Conservation (phyloP, 2,797 vertebrate genomes). For the Strix occidentalis region DNA sequence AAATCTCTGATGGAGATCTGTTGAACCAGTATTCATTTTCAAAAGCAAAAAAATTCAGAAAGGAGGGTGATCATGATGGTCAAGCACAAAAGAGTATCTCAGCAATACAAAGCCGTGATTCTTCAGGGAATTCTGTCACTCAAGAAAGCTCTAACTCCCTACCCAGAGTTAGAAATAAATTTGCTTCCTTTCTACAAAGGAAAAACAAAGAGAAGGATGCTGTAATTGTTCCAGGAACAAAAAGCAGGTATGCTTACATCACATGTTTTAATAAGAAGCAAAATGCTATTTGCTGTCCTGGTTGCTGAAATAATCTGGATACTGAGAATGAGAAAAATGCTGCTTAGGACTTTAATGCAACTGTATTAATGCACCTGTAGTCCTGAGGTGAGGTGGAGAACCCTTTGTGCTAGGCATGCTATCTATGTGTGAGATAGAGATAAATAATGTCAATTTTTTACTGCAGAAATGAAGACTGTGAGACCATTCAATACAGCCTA, state of each 20-base stretch:
- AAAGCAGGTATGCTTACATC: slow-evolving; percentile 84
- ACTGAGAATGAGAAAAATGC: background rate
- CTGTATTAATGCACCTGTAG: background rate
- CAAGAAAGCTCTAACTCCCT: background rate
- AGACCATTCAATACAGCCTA: background rate
- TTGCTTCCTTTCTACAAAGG: slow-evolving; percentile 85
- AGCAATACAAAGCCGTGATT: background rate
- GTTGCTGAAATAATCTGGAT: background rate
- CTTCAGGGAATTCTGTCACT: background rate
- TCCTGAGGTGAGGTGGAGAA: background rate
- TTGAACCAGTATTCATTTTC: slow-evolving; percentile 85
- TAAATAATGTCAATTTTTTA: background rate
- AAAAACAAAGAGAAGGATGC: slow-evolving; percentile 78
- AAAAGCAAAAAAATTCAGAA: slow-evolving; percentile 79
- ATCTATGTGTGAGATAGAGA: background rate
- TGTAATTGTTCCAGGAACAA: slow-evolving; percentile 76
- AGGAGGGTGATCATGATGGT: slow-evolving; percentile 20
- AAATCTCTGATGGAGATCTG: slow-evolving; percentile 84
- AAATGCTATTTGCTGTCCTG: background rate
- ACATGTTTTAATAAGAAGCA: background rate
- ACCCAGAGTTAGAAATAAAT: slow-evolving; percentile 80
- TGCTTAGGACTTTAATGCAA: background rate
- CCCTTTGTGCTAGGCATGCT: background rate
- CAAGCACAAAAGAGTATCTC: background rate
- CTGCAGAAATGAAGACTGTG: background rate